A percentile compares a stretch with the other conserved stretches of the same genome.
Conservation (phyloP, 30 jellyfish, hydroid and myxozoan species). For the Cassiopea xamachana region DNA sequence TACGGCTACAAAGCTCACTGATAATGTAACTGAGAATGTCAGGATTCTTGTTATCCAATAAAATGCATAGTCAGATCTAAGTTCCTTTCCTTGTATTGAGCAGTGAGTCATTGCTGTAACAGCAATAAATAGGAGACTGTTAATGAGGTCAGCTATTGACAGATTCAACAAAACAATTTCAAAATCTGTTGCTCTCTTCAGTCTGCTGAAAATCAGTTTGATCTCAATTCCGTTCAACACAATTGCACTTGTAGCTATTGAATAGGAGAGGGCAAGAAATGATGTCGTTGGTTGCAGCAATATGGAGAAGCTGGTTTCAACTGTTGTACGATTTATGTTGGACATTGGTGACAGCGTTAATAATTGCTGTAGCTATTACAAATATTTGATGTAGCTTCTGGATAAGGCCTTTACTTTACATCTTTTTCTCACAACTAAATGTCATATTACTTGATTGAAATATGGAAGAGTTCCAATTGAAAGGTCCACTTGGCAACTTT, state of each 20-base stretch:
- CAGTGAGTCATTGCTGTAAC: neutral
- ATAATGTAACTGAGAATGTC: neutral
- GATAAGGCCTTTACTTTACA: too few species aligned
- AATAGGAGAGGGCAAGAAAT: constrained; percentile 4
- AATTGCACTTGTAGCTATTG: neutral
- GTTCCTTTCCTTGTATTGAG: neutral
- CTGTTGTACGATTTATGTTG: neutral
- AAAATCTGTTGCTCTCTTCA: constrained; percentile 22
- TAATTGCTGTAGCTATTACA: too few species aligned
- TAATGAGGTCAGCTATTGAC: constrained; percentile 42
- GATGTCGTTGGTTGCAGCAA: constrained; percentile 2
- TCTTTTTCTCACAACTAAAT: too few species aligned
- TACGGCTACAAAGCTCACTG: constrained; percentile 5
- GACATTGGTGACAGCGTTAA: too few species aligned
- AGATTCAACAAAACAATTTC: constrained; percentile 52
- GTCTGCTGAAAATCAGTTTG: neutral
- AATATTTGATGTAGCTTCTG: too few species aligned
- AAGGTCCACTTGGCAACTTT: too few species aligned
- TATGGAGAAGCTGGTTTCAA: neutral
- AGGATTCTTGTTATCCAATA: neutral
- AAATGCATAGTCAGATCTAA: neutral
- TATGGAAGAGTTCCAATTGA: too few species aligned
- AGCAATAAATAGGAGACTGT: neutral
- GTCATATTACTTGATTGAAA: too few species aligned
- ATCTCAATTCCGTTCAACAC: constrained; percentile 29